These are phyloP conservation scores for Laticauda colubrina DNA, from an alignment of 2,113 vertebrate species.

Conservation along the genomic window DNA sequence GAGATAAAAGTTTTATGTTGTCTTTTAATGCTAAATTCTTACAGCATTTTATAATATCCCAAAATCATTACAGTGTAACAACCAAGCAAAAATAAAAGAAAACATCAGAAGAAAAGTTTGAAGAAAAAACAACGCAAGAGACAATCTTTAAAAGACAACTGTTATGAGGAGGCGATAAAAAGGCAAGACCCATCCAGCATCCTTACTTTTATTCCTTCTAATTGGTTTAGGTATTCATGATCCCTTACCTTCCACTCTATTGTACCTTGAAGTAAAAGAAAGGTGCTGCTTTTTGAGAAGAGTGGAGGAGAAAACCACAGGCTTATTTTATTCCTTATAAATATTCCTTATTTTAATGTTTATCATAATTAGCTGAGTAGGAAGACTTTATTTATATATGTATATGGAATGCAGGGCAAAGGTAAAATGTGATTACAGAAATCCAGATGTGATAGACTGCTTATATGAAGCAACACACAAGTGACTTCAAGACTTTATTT, in stretches of 20 bases:
- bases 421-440: slow-evolving; percentile 49
- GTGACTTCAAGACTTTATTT: slow-evolving; percentile 20
- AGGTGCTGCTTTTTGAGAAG: neutral
- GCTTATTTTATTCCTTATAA: neutral
- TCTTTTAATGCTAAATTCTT: neutral
- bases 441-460: slow-evolving; percentile 19
- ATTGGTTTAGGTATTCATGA: neutral
- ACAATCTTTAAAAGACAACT: neutral
- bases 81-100: neutral
- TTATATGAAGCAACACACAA: slow-evolving; percentile 27
- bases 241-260: neutral
- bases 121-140: neutral
- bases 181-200: neutral
- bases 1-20: neutral
- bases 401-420: slow-evolving; percentile 17
- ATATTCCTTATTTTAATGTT: neutral
- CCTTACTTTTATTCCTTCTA: neutral
- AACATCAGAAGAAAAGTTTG: neutral
- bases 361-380: neutral
- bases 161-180: neutral
- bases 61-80: neutral
- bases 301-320: neutral
- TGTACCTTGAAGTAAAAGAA: neutral
- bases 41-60: neutral
- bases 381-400: slow-evolving; percentile 34